Base-by-base conservation (phyloP, 2,113 vertebrate genomes). In the Numenius arquata region DNA sequence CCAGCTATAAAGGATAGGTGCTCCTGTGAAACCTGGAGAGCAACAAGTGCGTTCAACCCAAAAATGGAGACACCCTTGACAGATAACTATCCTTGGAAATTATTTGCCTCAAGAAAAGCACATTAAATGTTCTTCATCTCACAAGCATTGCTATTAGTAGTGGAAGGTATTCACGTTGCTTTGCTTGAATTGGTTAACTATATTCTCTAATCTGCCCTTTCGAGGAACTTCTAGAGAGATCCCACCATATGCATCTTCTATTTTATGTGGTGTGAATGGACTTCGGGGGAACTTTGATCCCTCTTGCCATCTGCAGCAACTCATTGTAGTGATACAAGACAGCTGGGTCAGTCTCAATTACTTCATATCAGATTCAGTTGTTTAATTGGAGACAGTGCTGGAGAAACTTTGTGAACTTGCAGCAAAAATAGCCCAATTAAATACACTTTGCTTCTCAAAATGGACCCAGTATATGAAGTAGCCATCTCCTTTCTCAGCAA, bases 341-440 rank as follows among this genome's bases (percentile, higher is more conserved):
- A 70, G 40, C 66, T 79, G 58, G 80, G 93, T 90, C 92, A 94
- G 52, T 38, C 73, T 92, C 88, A 68, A 84, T 88, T 88, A 68
- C 79, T 90, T 61, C 17, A 11, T 52, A 67, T 58, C 34, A 65
- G 34, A 75, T 87, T 78, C 83, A 78, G 40, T 47, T 89, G 61
- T 62, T 86, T 95, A 96, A 96, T 79, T 92, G 86, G 90, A 65
- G 27, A 41, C 41, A 1, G 2, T 75, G 65, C 30, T 72, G n/a
- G 20, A 85, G 76, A 95, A 96, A 93, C 73, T 85, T 80, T 29
- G 52, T 78, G 92, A 94, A 92, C 88, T 85, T 84, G 62, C 56
- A 55, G 77, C 43, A 96, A 93, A 96, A 96, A 82, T 68, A 95
- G n/a, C 36, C 58, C 83, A 94, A 95, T 96, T 97, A 96, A 93